Evolutionary conservation across 2,113 vertebrate species (phyloP), one percentile per base, ranked within the genome.

Genomic region (Hipposideros armiger): DNA sequence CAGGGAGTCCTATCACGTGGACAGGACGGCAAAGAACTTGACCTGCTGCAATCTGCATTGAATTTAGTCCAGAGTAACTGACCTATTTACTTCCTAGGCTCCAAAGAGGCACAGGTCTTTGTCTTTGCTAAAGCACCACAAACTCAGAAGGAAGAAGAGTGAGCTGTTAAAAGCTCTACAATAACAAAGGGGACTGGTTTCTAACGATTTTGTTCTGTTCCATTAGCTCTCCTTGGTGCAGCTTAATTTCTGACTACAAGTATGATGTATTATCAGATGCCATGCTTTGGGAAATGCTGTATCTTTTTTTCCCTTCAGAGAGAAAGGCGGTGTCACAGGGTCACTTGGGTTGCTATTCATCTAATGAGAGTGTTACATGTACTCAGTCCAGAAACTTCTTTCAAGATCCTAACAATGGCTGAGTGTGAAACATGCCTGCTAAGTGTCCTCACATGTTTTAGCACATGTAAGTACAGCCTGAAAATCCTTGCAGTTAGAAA

Each of bases 121-220:
- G 54, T 67, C 67, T 95, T 80, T 90, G 50, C 54, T 50, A 90
- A 96, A 7, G 54, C 15, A 50, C 50, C 52, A 70, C 30, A 85
- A 66, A 70, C 20, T 17, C 87, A 66, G 16, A 90, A 94, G 69
- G 22, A 96, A 91, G n/a, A 24, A 22, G 32, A 95, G 15, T 28
- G 3, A 88, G 19, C 26, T 92, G 74, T 82, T 40, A 52, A 87
- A 93, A 89, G 50, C n/a, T 24, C 47, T 54, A 19, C 52, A 36
- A 17, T 64, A 91, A 90, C 42, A 91, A 93, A 92, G 30, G 15
- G 47, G n/a, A 36, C 50, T 85, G 82, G 69, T 72, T 88, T 87
- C 62, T 86, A 91, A 80, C 92, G 58, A 74, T 81, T 76, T 94
- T 89, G 36, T 16, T 89, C 50, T 58, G 52, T 22, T 67, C 30